A percentile compares a stretch with the other conserved stretches of the same genome.
phyloP scores from a whole-genome alignment of 2,888 invertebrate species.

The Ochropacha duplaris region DNA sequence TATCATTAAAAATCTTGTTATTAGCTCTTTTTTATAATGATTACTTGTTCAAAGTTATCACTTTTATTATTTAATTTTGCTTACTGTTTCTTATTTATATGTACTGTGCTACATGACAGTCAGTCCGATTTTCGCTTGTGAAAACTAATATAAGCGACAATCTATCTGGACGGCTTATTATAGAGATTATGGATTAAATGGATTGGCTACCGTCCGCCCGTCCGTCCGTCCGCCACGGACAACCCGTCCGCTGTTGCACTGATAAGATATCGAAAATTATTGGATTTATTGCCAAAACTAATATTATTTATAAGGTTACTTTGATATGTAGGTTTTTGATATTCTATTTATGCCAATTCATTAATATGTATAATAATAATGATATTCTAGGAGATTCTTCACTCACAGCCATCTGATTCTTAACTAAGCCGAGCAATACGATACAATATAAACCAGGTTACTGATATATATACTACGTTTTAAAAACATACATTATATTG shows the following conservation, averaged over 20 bases:
- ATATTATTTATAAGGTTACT: neutral
- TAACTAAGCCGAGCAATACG: no score
- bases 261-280: constrained; percentile 15
- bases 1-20: no score
- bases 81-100: neutral
- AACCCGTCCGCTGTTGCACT: neutral
- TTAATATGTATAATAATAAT: no score
- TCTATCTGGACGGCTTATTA: constrained; percentile 13
- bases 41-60: no score
- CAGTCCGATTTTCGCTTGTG: constrained; percentile 5
- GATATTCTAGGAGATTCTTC: no score
- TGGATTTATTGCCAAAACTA: constrained; percentile 10
- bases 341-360: no score
- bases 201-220: constrained; percentile 9
- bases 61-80: no score
- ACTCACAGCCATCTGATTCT: no score
- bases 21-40: no score
- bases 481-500: no score
- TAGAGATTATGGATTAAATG: constrained; percentile 10
- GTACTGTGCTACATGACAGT: neutral
- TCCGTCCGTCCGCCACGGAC: neutral
- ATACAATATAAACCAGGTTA: no score
- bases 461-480: no score
- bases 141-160: constrained; percentile 14
- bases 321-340: constrained; percentile 3